Evolutionary conservation across 2,797 vertebrate species (phyloP), one percentile per base, ranked within the genome.

Genomic region (Acomys russatus): DNA sequence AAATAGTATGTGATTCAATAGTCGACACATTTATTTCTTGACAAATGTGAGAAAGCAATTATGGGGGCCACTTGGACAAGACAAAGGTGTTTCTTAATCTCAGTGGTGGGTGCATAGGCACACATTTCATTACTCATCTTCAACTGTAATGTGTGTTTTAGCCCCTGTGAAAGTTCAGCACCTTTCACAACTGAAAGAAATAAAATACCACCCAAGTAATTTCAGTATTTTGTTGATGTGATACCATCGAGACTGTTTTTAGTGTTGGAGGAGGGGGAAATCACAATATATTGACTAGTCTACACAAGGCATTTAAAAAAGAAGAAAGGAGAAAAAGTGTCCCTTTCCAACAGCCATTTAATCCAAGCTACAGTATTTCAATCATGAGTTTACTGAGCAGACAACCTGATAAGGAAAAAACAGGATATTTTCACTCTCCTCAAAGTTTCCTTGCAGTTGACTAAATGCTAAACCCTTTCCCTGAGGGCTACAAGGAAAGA

Each of bases 391-490:
- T 74, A 30, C 38, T 35, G 5, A 94, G 68, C 22, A 44, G 82
- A 90, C 68, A 97, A 54, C 17, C 59, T 94, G 35, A 28, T 88
- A 56, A 14, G 18, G 51, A 64, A 35, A 25, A 77, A 35, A 49
- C 35, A 78, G 18, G 92, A 14, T 80, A 83, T 96, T 93, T 96
- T 96, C 85, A 88, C 23, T 56, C 80, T 97, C 94, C 83, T 88
- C 87, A 95, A 96, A 88, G 25, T 92, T 88, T 88, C 54, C n/a
- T 96, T 38, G 33, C 86, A 97, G 49, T 78, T 94, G 56, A 94
- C 96, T 97, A 97, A 98, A 98, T 95, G 96, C 90, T 97, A 95
- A 98, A 78, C 44, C 85, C 94, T 96, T 96, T 94, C 92, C 92
- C 97, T 97, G 88, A 51, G 90, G 91, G 68, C 44, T 96, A 95